Percentiles rank a stretch among this genome's conserved stretches.
phyloP scores from a whole-genome alignment of 2,888 invertebrate genomes.

The Mythimna albipuncta region DNA sequence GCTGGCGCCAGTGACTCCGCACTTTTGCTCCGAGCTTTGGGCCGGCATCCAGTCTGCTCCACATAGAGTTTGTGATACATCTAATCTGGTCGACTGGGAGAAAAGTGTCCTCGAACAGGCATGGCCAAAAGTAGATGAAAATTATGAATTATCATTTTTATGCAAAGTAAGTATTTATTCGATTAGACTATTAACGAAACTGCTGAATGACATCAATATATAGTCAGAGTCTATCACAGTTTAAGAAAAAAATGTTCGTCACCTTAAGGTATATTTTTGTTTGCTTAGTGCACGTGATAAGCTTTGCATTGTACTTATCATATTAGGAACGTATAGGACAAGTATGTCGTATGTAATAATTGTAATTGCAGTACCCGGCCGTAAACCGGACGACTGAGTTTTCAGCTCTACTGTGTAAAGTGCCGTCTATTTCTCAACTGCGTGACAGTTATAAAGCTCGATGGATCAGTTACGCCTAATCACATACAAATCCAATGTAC shows the following conservation, averaged over 20 bases:
- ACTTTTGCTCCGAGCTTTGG: constrained; percentile 98
- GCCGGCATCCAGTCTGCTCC: constrained; percentile 93
- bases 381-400: not conserved
- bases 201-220: not conserved
- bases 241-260: not conserved
- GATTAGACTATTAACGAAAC: constrained; percentile 2
- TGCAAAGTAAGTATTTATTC: constrained; percentile 90
- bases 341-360: not conserved
- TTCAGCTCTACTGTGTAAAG: not conserved
- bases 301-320: not conserved
- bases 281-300: not conserved
- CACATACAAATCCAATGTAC: too few relatives aligned
- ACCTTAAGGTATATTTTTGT: not conserved
- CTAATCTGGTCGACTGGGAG: constrained; percentile 92
- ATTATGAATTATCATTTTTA: constrained; percentile 92
- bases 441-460: not conserved
- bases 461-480: not conserved
- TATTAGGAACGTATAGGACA: not conserved
- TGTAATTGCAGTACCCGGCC: not conserved
- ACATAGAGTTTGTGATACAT: constrained; percentile 86
- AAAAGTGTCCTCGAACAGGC: constrained; percentile 93
- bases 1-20: constrained; percentile 97
- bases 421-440: not conserved
- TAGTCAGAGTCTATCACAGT: not conserved
- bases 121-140: constrained; percentile 94